Evolutionary conservation across 2,888 invertebrate species (phyloP), one percentile per base, ranked within the genome.

Genomic region (Hydrotaea cyrtoneurina): DNA sequence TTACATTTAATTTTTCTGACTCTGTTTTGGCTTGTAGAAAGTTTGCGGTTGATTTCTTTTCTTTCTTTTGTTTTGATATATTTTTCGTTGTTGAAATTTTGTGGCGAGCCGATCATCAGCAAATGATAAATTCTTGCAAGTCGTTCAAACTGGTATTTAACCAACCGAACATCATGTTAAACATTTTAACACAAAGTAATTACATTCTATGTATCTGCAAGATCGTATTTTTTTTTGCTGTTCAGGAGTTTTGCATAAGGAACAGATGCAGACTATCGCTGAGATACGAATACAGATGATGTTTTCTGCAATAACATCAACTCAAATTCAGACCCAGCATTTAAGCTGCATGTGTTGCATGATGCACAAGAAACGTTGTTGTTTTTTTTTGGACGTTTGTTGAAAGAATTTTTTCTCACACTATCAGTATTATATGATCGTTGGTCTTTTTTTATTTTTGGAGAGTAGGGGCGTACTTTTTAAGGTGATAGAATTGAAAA

Each of bases 341-440:
- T n/a, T n/a, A n/a, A n/a, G 31, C 19, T 66, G 39, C 66, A 39
- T 31, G 13, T 64, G 64, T 62, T 64, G 36, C 43, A 21, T 11
- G 66, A 23, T 13, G 26, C 0, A 15, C 19, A 13, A 59, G 69
- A 23, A 13, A 23, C 21, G 66, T 43, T n/a, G n/a, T n/a, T n/a
- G n/a, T n/a, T n/a, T 66, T 66, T 66, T 66, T 13, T 69, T 69
- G 31, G 31, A n/a, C n/a, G n/a, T n/a, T 43, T 66, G 43, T 23
- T 69, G 69, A 46, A 69, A 69, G 69, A 69, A 23, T 43, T 69
- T 69, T 69, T 46, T 69, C 69, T 46, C 69, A 69, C 69, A 69
- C 69, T 17, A 69, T 69, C 23, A 46, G 15, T 46, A 46, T 69
- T 43, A 21, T 46, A 15, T 21, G 46, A 46, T 43, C 46, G 66